These are phyloP conservation scores for Oegoconia quadripuncta DNA, from an alignment of 2,888 invertebrate genomes.

Conservation along the genomic window DNA sequence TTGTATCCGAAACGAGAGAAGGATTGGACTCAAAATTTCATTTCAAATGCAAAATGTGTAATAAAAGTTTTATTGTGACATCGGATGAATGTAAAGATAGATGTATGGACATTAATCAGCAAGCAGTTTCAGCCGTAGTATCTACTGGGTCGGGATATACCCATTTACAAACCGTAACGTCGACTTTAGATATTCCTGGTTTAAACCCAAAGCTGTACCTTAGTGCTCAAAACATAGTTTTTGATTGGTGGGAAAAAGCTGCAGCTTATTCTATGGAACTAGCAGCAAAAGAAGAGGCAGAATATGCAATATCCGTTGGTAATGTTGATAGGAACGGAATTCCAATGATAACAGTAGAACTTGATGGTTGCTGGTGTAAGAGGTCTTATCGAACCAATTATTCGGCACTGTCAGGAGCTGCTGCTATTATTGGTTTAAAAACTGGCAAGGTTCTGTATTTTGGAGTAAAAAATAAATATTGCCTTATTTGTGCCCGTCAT, in stretches of 20 bases:
- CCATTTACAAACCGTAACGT: conserved; percentile 3
- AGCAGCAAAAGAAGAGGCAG: conserved; percentile 9
- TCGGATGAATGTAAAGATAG: background rate
- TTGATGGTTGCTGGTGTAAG: conserved; percentile 10
- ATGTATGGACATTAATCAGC: background rate
- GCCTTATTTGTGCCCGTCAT: conserved; percentile 13
- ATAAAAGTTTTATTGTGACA: background rate
- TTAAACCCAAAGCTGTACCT: background rate
- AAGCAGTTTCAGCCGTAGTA: background rate
- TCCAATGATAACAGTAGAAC: conserved; percentile 9
- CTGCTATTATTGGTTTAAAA: conserved; percentile 9
- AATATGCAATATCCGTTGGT: conserved; percentile 9
- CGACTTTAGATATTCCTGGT: background rate
- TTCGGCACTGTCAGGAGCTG: conserved; percentile 13
- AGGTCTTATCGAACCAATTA: conserved; percentile 9
- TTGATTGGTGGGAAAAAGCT: conserved; percentile 12
- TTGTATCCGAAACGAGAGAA: conserved; percentile 5
- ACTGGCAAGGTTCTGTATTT: conserved; percentile 10
- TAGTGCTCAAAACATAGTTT: conserved; percentile 7
- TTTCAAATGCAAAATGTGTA: conserved; percentile 9
- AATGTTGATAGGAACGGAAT: conserved; percentile 9
- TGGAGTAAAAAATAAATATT: conserved; percentile 12
- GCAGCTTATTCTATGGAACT: conserved; percentile 9
- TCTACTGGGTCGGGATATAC: background rate
- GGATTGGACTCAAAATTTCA: conserved; percentile 11